Percentiles rank a stretch among this genome's conserved stretches.
Evolutionary conservation across 2,888 invertebrate species (phyloP).

Genomic region (Exephanes ischioxanthus): DNA sequence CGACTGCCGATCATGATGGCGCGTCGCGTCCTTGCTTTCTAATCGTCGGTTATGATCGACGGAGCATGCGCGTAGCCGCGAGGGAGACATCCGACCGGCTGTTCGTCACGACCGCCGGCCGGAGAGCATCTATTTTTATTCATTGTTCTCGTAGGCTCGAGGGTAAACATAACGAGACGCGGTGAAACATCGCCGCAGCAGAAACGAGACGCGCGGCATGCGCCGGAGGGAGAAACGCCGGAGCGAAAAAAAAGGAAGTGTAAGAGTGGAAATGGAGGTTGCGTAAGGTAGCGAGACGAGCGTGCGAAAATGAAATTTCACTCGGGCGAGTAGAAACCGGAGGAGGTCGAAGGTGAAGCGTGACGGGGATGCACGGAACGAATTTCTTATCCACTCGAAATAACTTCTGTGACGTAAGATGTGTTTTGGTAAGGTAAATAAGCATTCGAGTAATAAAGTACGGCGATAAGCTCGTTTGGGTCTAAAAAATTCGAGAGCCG

Average conservation of each 20-base stretch:
- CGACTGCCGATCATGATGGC: conserved; percentile 21
- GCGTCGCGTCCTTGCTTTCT: conserved; percentile 77
- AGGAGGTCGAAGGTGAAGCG: conserved; percentile 48
- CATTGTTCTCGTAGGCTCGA: background rate
- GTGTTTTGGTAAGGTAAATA: background rate
- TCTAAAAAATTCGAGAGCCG: background rate
- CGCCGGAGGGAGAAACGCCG: conserved; percentile 17
- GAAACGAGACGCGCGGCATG: background rate
- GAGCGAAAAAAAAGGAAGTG: conserved; percentile 18
- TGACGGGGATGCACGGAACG: conserved; percentile 16
- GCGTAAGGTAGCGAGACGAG: conserved; percentile 31
- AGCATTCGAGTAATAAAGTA: background rate
- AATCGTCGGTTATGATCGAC: conserved; percentile 72
- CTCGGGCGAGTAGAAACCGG: conserved; percentile 4
- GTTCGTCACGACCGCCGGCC: background rate
- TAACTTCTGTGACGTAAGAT: background rate
- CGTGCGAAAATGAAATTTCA: conserved; percentile 49
- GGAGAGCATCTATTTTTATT: background rate
- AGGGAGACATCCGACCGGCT: background rate
- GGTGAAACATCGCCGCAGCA: background rate
- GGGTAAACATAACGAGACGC: conserved; percentile 6
- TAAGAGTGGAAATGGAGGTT: conserved; percentile 52
- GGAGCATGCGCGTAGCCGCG: background rate
- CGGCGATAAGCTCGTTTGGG: background rate
- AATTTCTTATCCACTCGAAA: background rate